Conservation (phyloP, 1,140 invertebrate species). For the Psix sp. region DNA sequence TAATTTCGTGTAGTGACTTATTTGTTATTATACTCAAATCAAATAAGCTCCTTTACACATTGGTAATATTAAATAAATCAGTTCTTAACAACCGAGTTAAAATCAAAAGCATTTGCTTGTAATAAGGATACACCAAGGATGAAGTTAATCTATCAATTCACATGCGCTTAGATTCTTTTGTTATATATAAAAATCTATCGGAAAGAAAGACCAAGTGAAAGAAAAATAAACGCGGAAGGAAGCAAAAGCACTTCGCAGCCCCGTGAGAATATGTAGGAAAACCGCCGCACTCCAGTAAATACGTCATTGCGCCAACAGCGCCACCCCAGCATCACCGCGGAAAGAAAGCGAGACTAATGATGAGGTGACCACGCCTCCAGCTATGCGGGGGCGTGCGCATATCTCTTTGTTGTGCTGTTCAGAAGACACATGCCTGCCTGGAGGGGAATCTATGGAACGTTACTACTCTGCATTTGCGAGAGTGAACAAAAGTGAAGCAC, state of each 20-base stretch:
- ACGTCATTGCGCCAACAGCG: constrained; percentile 63
- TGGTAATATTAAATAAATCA: too few species aligned
- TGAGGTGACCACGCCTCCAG: constrained; percentile 71
- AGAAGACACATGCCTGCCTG: constrained; percentile 44
- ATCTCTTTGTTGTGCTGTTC: constrained; percentile 60
- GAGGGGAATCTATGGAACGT: constrained; percentile 27
- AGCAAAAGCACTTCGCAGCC: constrained; percentile 43
- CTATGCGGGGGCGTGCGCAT: constrained; percentile 68
- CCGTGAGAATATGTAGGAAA: constrained; percentile 55
- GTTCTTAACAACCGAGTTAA: too few species aligned
- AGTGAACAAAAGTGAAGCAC: constrained; percentile 12
- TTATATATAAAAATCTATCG: constrained; percentile 22
- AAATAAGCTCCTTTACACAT: too few species aligned
- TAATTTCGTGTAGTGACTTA: too few species aligned
- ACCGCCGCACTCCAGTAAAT: constrained; percentile 64
- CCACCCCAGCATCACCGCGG: constrained; percentile 62
- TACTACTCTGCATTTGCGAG: constrained; percentile 27
- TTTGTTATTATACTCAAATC: too few species aligned
- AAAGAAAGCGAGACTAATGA: constrained; percentile 72
- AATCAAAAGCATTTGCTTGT: too few species aligned
- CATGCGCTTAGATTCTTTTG: constrained; percentile 39
- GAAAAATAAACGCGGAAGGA: constrained; percentile 53
- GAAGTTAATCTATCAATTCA: constrained; percentile 40
- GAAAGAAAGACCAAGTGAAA: constrained; percentile 35
- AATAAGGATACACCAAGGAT: too few species aligned